Percentiles rank a stretch among this genome's conserved stretches.
phyloP scores from a whole-genome alignment of 2,113 vertebrate genomes.

The Colinus virginianus region DNA sequence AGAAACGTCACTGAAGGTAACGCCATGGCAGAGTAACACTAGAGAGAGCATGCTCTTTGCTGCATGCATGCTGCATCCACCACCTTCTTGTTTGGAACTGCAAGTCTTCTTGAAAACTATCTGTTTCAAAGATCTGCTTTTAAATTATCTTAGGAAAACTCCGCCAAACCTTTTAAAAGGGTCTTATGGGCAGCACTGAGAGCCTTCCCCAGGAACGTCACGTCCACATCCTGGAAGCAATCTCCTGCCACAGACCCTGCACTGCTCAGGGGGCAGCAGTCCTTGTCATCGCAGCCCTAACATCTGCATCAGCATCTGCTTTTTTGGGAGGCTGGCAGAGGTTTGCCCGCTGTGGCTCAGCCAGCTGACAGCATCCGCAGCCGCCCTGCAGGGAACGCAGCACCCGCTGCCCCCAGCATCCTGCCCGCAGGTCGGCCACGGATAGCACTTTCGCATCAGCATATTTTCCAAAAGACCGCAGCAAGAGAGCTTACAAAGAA shows the following conservation, averaged over 20 bases:
- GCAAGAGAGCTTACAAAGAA: neutral
- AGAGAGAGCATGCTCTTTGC: neutral
- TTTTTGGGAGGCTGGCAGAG: neutral
- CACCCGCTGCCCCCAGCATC: neutral
- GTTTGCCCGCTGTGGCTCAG: no score
- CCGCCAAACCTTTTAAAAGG: neutral
- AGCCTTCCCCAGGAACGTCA: neutral
- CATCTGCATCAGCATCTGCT: neutral
- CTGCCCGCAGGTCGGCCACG: conserved; percentile 44
- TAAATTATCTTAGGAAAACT: neutral
- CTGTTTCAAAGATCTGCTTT: neutral
- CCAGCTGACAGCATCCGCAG: no score
- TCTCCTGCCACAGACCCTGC: neutral
- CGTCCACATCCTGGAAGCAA: neutral
- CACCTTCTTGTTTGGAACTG: neutral
- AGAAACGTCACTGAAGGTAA: neutral
- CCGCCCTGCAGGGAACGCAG: no score
- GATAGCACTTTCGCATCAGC: conserved; percentile 50
- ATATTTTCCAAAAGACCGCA: conserved; percentile 18
- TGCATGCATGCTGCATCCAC: neutral
- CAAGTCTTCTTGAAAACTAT: neutral
- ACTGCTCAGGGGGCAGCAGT: rapidly evolving
- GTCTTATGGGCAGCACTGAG: neutral
- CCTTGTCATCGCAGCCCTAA: neutral
- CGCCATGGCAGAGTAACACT: neutral